Evolutionary conservation across 1,140 invertebrate species (phyloP), one percentile per base, ranked within the genome.

Genomic region (Trichomalopsis sarcophagae): DNA sequence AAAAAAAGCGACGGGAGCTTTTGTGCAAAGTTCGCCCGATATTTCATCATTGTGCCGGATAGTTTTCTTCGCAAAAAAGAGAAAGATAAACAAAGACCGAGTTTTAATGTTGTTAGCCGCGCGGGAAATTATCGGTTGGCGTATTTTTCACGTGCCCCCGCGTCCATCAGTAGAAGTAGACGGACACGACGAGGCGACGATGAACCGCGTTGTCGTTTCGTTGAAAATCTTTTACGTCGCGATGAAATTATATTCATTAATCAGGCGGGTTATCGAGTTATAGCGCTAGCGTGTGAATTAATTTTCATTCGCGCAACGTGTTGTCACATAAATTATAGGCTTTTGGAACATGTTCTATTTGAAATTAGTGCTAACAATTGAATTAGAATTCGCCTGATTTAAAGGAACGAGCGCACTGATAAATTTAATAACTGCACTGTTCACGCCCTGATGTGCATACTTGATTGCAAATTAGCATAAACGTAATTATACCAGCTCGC

Each of bases 391-490:
- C 30, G 55, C n/a, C 10, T 66, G 30, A 79, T 17, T 78, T 78
- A 78, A 78, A 81, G 66, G 62, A 81, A 81, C 27, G 9, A 47
- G 36, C 40, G 36, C 40, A 74, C 62, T 75, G 81, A 82, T 62
- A 68, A 83, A 83, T 76, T 83, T 27, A 83, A 76, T 76, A 83
- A 76, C 73, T 68, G 9, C 14, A 11, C 50, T 66, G 13, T 77
- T 76, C 76, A 76, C 73, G 33, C 55, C 14, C 2, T 21, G 23
- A 75, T 62, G 44, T 82, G 69, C 44, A 74, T 83, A 76, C 73
- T 83, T 83, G 55, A 83, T 83, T 76, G 81, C 47, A 83, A 62
- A 83, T 76, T 68, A 77, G 73, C 55, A 76, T 76, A 77, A 83
- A 44, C 14, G 23, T 62, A 62, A 81, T 81, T 81, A 73, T 73